Conservation (phyloP, 92 coral and sea anemone species). For the Anthopleura xanthogrammica region DNA sequence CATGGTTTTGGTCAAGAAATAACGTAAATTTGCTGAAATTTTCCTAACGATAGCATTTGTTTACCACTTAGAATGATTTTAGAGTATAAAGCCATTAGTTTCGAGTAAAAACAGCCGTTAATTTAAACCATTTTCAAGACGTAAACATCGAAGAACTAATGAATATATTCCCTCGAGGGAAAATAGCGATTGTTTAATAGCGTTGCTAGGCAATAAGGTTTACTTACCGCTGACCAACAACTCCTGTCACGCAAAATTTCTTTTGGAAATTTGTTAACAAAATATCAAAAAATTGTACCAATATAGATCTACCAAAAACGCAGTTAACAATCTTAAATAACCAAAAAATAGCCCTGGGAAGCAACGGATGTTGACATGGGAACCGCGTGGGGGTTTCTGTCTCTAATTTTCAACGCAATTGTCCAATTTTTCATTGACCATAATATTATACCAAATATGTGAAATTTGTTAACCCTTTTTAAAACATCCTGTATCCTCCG, state of each 20-base stretch:
- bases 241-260: not conserved
- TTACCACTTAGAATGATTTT: not conserved
- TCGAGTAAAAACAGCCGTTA: not conserved
- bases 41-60: not conserved
- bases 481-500: no score
- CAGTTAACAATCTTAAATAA: no score
- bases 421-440: no score
- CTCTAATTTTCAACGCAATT: no score
- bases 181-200: not conserved
- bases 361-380: no score
- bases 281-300: no score
- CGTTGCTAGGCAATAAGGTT: slow-evolving; percentile 1
- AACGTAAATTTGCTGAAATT: not conserved
- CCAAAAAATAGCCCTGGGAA: no score
- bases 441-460: no score
- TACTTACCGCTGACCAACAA: not conserved
- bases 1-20: not conserved
- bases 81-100: not conserved
- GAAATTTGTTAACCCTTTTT: no score
- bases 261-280: not conserved
- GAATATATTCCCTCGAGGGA: not conserved
- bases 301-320: no score
- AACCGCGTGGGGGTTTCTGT: no score
- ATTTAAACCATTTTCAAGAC: not conserved
- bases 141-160: not conserved